Conservation (phyloP, 2,113 vertebrate species). For the Plotosus lineatus region DNA sequence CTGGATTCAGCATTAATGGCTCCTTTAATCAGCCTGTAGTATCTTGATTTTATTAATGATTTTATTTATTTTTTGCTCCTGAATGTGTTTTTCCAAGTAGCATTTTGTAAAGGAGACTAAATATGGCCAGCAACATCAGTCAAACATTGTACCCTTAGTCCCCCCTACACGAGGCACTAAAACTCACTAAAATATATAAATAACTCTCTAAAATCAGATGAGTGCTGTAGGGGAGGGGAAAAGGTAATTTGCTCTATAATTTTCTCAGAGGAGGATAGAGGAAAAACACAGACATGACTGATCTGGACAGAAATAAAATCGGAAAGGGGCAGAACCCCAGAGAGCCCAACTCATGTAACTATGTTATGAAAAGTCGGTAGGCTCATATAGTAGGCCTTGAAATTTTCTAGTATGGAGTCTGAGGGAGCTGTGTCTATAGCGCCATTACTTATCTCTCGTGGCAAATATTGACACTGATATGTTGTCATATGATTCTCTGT, state of each 20-base stretch:
- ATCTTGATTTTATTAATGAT: neutral
- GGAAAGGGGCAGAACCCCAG: neutral
- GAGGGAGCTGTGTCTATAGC: neutral
- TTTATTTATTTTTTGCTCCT: neutral
- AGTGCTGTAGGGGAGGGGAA: neutral
- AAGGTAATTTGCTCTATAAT: neutral
- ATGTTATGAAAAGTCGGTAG: neutral
- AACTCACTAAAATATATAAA: no score
- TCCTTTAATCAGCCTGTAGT: neutral
- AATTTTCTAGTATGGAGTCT: neutral
- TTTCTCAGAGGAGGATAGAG: neutral
- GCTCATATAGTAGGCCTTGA: neutral
- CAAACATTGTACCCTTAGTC: neutral
- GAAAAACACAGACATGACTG: neutral
- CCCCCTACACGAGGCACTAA: neutral
- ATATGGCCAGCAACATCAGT: neutral
- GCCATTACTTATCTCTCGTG: neutral
- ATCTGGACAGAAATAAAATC: neutral
- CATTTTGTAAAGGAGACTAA: neutral
- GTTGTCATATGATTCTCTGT: neutral
- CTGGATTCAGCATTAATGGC: neutral
- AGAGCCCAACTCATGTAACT: neutral
- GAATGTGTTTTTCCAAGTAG: neutral
- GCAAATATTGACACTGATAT: conserved; percentile 14
- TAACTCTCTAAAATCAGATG: no score